A percentile compares a stretch with the other conserved stretches of the same genome.
phyloP scores from a whole-genome alignment of 2,113 vertebrate species.

The Laticauda laticaudata region DNA sequence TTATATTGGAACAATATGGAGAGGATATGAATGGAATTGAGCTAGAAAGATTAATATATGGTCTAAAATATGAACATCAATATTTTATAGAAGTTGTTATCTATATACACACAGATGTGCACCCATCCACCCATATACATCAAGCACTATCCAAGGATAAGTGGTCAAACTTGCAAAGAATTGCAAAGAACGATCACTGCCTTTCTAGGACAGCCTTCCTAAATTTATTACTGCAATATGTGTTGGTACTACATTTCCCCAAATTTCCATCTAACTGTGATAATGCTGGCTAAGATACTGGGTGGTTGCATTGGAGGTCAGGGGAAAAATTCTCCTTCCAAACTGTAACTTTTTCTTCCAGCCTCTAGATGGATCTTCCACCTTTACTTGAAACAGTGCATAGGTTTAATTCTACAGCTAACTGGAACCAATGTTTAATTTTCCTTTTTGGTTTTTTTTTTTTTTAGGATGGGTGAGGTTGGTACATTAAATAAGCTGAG shows the following conservation, averaged over 20 bases:
- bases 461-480: constrained; percentile 29
- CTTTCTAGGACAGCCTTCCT: not conserved
- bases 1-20: not conserved
- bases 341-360: constrained; percentile 38
- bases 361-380: constrained; percentile 49
- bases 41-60: not conserved
- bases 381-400: constrained; percentile 11
- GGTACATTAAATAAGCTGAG: constrained; percentile 23
- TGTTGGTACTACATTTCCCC: not conserved
- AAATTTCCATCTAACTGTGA: not conserved
- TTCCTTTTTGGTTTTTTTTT: constrained; percentile 45
- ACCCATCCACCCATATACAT: not conserved
- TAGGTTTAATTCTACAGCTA: constrained; percentile 21
- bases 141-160: not conserved
- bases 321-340: constrained; percentile 48
- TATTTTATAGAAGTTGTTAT: not conserved
- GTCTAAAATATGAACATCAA: not conserved
- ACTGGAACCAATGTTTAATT: constrained; percentile 51
- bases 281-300: not conserved
- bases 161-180: not conserved
- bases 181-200: not conserved
- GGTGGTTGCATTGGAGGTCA: not conserved
- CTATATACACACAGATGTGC: not conserved
- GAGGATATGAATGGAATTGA: not conserved
- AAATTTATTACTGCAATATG: not conserved